Conservation (phyloP, 1,140 invertebrate genomes). For the Trinorchestia longiramus region DNA sequence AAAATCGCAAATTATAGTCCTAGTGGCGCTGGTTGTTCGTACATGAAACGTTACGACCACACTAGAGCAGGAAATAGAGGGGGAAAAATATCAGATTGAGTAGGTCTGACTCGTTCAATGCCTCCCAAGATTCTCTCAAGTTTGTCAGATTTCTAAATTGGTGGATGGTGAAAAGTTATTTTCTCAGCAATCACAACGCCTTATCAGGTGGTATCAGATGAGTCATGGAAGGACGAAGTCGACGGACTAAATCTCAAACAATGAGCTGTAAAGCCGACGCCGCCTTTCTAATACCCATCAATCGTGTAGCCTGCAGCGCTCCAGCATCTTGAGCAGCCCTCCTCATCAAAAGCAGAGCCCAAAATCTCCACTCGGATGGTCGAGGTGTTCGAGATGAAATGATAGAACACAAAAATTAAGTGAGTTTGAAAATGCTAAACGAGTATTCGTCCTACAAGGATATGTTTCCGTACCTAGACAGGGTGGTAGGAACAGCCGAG, state of each 20-base stretch:
- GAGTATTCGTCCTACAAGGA: background rate
- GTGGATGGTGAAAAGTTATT: background rate
- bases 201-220: background rate
- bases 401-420: background rate
- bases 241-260: background rate
- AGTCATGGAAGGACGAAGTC: background rate
- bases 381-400: background rate
- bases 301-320: background rate
- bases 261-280: background rate
- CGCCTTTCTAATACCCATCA: background rate
- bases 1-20: too few species aligned
- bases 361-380: background rate
- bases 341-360: background rate
- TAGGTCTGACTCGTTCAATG: background rate
- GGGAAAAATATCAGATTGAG: background rate
- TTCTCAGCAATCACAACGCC: background rate
- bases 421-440: background rate
- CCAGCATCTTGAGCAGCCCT: background rate
- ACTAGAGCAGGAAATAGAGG: too few species aligned
- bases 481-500: background rate
- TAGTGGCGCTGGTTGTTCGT: too few species aligned
- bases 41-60: too few species aligned
- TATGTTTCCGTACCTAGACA: background rate
- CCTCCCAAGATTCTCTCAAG: background rate
- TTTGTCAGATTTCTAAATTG: background rate